Base-by-base conservation (phyloP, 2,113 vertebrate genomes). In the Misgurnus anguillicaudatus region DNA sequence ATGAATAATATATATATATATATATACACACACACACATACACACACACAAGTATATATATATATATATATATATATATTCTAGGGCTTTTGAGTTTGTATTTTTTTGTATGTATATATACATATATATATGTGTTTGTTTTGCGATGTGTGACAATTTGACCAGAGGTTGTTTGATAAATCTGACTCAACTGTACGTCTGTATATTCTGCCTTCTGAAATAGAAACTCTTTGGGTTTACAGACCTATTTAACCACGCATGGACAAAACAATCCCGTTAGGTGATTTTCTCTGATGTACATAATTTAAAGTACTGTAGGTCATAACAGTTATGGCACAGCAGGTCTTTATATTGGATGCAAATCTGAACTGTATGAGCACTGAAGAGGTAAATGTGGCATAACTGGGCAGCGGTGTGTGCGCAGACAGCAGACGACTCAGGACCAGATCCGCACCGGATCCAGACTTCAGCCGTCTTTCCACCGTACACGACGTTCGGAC, bases 141-240 rank as follows among this genome's bases (percentile, higher is more conserved):
- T 86, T 80, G 87, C 88, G 87, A 86, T 5, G 83, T 89, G 86
- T 89, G 90, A 90, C 89, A 87, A 91, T 90, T 89, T 89, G 87
- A 86, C 84, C 84, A 72, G 42, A 72, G 57, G 83, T 84, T 85
- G 88, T 93, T 93, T 93, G 90, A 93, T 92, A 91, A 51, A 81
- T 77, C 77, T 78, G 85, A 90, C 90, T 89, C 86, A 88, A 75
- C 82, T 14, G 16, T 89, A 86, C 90, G 80, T 90, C 87, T 96
- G 95, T 96, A 95, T 90, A 96, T 97, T 94, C 90, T 92, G 95
- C 95, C 95, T 97, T 97, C 92, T 92, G 89, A 92, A 91, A 90
- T 90, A 93, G 90, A 82, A 86, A 78, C 86, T 86, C 87, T 94
- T 91, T 91, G 89, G 91, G 83, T 89, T 90, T 90, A 87, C 87